phyloP scores from a whole-genome alignment of 37 sponge, comb jelly and placozoan species.

The Hormiphora californensis region DNA sequence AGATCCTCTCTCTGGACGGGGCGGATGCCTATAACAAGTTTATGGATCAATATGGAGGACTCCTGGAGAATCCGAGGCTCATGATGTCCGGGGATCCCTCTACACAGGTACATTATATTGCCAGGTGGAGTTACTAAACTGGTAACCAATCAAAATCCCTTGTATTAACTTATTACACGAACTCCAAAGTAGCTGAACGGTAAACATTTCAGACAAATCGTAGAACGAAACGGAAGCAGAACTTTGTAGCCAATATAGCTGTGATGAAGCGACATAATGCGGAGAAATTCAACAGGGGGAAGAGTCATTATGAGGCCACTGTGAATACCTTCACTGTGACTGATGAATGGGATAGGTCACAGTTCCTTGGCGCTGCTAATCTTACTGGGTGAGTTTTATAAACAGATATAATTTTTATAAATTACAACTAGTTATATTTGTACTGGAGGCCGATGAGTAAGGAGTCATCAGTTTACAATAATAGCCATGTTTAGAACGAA shows the following conservation, averaged over 20 bases:
- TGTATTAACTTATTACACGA: background rate
- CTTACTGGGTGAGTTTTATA: background rate
- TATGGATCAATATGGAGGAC: background rate
- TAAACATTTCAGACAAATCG: too few species aligned
- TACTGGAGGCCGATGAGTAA: too few species aligned
- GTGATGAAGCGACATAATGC: too few species aligned
- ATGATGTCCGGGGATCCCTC: background rate
- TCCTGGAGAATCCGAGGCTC: background rate
- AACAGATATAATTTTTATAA: too few species aligned
- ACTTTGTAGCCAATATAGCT: too few species aligned
- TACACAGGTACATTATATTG: background rate
- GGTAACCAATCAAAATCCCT: background rate
- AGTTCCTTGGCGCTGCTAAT: background rate
- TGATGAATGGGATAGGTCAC: background rate
- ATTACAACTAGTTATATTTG: too few species aligned
- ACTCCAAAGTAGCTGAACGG: background rate
- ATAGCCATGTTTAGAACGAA: too few species aligned
- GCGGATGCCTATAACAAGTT: slow-evolving; percentile 27
- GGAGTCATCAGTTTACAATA: too few species aligned
- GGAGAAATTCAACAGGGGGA: background rate
- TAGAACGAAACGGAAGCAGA: too few species aligned
- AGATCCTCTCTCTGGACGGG: background rate
- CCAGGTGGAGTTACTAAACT: background rate
- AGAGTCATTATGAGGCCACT: background rate
- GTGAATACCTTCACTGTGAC: background rate